A percentile compares a stretch with the other conserved stretches of the same genome.
Conservation (phyloP, 2,113 vertebrate genomes). For the Ophiodon elongatus region DNA sequence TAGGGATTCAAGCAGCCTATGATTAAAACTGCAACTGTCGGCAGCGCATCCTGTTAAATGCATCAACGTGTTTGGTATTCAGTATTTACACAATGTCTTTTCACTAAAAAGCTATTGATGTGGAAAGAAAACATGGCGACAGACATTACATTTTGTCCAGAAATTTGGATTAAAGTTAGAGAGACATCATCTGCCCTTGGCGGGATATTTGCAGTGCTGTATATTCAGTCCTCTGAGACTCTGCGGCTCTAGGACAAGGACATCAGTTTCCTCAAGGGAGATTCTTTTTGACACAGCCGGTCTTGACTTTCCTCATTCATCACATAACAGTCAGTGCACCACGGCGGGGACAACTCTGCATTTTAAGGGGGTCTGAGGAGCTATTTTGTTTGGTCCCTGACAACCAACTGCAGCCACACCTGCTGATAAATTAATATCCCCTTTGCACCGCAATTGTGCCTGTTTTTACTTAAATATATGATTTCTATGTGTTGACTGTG, state of each 20-base stretch:
- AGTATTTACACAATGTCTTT: background rate
- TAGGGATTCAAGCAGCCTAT: background rate
- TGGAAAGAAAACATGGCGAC: constrained; percentile 6
- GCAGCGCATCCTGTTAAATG: background rate
- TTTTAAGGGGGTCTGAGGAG: constrained; percentile 29
- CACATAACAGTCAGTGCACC: constrained; percentile 50
- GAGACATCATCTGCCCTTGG: constrained; percentile 64
- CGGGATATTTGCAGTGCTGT: constrained; percentile 45
- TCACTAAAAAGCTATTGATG: background rate
- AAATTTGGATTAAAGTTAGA: constrained; percentile 57
- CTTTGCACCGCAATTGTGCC: background rate
- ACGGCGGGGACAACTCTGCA: constrained; percentile 8
- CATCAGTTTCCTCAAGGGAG: constrained; percentile 69
- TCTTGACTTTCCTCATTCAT: constrained; percentile 70
- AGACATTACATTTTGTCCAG: constrained; percentile 18
- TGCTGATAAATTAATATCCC: background rate
- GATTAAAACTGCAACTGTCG: background rate
- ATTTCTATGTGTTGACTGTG: background rate
- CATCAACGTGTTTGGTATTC: background rate
- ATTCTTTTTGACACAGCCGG: constrained; percentile 60
- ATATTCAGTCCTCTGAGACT: constrained; percentile 56
- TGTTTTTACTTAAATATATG: background rate
- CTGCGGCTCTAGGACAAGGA: constrained; percentile 66
- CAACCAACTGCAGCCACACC: background rate
- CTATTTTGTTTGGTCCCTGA: constrained; percentile 23